These are phyloP conservation scores for Euwallacea fornicatus DNA, from an alignment of 1,140 invertebrate species.

Conservation along the genomic window DNA sequence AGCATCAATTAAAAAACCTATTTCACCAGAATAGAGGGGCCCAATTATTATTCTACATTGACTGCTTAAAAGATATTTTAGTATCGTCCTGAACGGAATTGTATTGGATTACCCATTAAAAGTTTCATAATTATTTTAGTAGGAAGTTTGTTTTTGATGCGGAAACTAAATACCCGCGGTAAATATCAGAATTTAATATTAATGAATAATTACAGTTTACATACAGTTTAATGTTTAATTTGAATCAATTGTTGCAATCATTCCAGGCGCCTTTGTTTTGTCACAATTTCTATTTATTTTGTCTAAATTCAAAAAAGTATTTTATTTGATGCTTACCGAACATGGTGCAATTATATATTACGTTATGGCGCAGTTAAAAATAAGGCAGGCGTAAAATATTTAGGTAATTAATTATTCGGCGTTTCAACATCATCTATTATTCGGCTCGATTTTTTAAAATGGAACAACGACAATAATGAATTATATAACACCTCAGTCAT, in stretches of 20 bases:
- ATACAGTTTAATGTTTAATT: not conserved
- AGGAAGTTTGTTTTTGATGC: not conserved
- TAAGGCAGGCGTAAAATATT: no score
- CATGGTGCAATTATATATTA: no score
- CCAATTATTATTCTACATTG: not conserved
- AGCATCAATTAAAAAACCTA: constrained; percentile 1
- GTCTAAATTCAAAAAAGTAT: no score
- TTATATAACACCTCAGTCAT: no score
- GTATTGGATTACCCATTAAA: constrained; percentile 6
- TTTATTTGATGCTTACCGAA: no score
- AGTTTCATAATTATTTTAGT: constrained; percentile 4
- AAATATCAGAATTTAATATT: constrained; percentile 4
- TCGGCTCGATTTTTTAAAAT: no score
- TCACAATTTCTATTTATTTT: no score
- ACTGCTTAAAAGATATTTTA: constrained; percentile 1
- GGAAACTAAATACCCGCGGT: not conserved
- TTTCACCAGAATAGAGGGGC: not conserved
- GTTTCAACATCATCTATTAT: no score
- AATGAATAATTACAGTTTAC: constrained; percentile 1
- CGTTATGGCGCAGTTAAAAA: no score
- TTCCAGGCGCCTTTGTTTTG: no score
- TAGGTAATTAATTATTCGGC: no score
- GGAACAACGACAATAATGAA: no score
- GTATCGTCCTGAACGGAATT: not conserved
- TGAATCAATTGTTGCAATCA: not conserved